Base-by-base conservation (phyloP, 2,888 invertebrate species). In the Troides aeacus region DNA sequence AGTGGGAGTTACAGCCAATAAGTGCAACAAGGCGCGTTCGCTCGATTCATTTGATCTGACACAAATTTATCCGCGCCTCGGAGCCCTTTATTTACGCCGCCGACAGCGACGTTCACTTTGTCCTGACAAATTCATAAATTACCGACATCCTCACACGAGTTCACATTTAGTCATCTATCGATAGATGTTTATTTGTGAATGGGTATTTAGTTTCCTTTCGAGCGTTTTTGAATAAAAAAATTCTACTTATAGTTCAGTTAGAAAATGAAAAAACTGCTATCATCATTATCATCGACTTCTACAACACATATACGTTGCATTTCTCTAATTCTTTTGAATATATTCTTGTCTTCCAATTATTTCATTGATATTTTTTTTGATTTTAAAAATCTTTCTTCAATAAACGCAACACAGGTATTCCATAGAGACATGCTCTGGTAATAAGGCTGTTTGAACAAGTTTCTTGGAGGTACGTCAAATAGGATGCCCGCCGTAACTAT, bases 81-180 rank as follows among this genome's bases (percentile, higher is more conserved):
- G 79, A 75, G 86, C 87, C 87, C 88, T 89, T 91, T 92, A 90
- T 91, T 91, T 90, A 88, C 86, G 81, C 87, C 83, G 86, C 82
- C 85, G 84, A 79, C 86, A 70, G 84, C 74, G 79, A 84, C 85
- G 89, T 84, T 88, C 91, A 87, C 87, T 87, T 88, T 89, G 90
- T 90, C 91, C 87, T 89, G 89, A 90, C 92, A 91, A 92, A 92
- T 92, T 92, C 92, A 92, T 92, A 92, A 92, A 92, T 92, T 92
- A 92, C 90, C 90, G 84, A 91, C 92, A 91, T 92, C 92, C 92
- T 92, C 88, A 82, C 82, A 83, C 81, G 77, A 71, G 70, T 73
- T 73, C 77, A 77, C 79, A 83, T 85, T 85, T 87, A 83, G 83
- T 85, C 83, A 81, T 83, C 79, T 84, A 88, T 88, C 89, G 86